These are phyloP conservation scores for Bombus superbus DNA, from an alignment of 1,140 invertebrate species.

Conservation along the genomic window DNA sequence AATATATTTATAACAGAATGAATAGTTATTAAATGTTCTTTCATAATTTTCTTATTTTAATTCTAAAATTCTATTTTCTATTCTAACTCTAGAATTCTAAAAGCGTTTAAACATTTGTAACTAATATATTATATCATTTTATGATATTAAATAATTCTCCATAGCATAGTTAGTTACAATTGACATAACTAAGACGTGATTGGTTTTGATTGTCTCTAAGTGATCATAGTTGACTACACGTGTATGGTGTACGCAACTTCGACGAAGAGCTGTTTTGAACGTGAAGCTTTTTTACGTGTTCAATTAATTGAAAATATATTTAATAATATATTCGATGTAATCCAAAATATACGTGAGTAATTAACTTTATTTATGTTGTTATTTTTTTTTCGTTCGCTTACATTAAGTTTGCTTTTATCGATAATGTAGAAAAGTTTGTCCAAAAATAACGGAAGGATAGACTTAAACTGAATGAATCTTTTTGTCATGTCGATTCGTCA, in stretches of 20 bases:
- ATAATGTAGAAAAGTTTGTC: not conserved
- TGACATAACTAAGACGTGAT: slow-evolving; percentile 58
- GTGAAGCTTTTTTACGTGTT: not conserved
- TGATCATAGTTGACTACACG: slow-evolving; percentile 52
- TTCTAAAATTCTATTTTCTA: too few relatives aligned
- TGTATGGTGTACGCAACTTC: not conserved
- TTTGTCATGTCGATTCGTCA: not conserved
- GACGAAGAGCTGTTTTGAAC: not conserved
- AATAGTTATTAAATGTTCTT: not conserved
- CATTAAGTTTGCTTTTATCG: not conserved
- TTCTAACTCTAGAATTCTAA: not conserved
- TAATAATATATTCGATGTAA: not conserved
- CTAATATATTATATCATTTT: not conserved
- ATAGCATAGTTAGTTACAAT: slow-evolving; percentile 31
- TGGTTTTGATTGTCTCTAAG: slow-evolving; percentile 72
- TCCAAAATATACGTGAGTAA: not conserved
- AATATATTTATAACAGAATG: slow-evolving; percentile 4
- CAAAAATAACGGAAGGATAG: too few relatives aligned
- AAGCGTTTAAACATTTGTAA: not conserved
- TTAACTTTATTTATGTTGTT: not conserved
- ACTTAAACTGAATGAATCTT: not conserved
- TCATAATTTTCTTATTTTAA: not conserved
- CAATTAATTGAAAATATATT: not conserved
- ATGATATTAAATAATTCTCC: not conserved
- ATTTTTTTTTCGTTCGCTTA: not conserved